Base-by-base conservation (phyloP, 2,888 invertebrate genomes). In the Dusona sp. region DNA sequence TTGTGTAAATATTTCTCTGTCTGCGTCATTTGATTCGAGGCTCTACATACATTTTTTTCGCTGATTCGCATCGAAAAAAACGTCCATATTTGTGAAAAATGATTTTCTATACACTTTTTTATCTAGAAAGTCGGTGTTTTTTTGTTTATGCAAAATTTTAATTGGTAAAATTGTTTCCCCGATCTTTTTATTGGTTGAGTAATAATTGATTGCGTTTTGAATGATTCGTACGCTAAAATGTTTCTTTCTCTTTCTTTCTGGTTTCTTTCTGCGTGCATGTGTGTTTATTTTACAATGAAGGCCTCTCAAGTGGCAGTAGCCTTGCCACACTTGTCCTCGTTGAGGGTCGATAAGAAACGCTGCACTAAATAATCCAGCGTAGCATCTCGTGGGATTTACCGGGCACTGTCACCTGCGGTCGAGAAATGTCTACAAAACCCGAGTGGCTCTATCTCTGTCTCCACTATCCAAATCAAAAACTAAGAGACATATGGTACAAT, bases 371-470 rank as follows among this genome's bases (percentile, higher is more conserved):
- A 92, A 91, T 91, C 89, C 86, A 91, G 87, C 54, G 80, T 65
- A 87, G 74, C 90, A 92, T 91, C 90, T 90, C 89, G 89, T 90
- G 90, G 90, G 90, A 90, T 90, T 90, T 90, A 88, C 85, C 78
- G 88, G 68, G 64, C 70, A 77, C 85, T 73, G 82, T 83, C 90
- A 89, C 86, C 90, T 88, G 57, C 61, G 33, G 16, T 9, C n/a
- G 29, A 38, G 16, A 70, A 57, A 79, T 11, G 36, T 61, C 36
- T 36, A 45, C 51, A 29, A 65, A 72, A 61, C 48, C 61, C 51
- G 54, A 38, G 70, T 22, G 16, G 51, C 3, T 33, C 61, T 25
- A 33, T 13, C 22, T 45, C 16, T 42, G 19, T 79, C 79, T 42
- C 33, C 25, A 9, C 25, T 48, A 19, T 65, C 33, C n/a, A 13